These are phyloP conservation scores for Oxycera nigricornis DNA, from an alignment of 2,888 invertebrate species.

Conservation along the genomic window DNA sequence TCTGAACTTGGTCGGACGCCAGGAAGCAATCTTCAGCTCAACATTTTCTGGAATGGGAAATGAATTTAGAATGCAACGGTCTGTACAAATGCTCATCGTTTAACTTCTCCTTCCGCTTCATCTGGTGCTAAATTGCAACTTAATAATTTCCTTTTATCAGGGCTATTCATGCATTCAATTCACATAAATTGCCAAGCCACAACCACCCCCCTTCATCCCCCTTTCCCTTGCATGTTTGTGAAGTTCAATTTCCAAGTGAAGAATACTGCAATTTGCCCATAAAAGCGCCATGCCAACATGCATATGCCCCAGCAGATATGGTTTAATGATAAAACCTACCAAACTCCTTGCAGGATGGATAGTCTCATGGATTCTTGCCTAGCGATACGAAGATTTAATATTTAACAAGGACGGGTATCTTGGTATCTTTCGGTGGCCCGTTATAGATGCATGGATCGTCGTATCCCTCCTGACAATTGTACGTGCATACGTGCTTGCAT, in stretches of 20 bases:
- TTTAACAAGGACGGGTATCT: background rate
- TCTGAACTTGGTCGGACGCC: too few species aligned
- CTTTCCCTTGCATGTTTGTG: background rate
- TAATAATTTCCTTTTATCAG: constrained; percentile 13
- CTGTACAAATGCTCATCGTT: too few species aligned
- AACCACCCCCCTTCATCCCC: background rate
- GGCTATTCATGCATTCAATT: constrained; percentile 22
- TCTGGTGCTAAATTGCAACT: background rate
- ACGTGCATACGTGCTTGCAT: background rate
- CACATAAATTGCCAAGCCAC: constrained; percentile 28
- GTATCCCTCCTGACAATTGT: background rate
- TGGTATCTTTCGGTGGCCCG: background rate
- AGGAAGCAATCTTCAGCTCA: too few species aligned
- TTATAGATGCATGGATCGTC: background rate
- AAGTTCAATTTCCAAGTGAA: background rate
- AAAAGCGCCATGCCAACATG: background rate
- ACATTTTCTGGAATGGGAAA: too few species aligned
- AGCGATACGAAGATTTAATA: background rate
- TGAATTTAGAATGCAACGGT: too few species aligned
- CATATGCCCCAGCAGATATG: background rate
- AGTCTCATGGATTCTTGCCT: background rate
- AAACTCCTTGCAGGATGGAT: background rate
- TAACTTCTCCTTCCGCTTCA: background rate
- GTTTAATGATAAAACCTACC: background rate
- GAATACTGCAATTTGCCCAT: constrained; percentile 6